A percentile compares a stretch with the other conserved stretches of the same genome.
These are phyloP conservation scores for Myrmecophaga tridactyla DNA, from an alignment of 2,113 vertebrate genomes.

Conservation along the genomic window DNA sequence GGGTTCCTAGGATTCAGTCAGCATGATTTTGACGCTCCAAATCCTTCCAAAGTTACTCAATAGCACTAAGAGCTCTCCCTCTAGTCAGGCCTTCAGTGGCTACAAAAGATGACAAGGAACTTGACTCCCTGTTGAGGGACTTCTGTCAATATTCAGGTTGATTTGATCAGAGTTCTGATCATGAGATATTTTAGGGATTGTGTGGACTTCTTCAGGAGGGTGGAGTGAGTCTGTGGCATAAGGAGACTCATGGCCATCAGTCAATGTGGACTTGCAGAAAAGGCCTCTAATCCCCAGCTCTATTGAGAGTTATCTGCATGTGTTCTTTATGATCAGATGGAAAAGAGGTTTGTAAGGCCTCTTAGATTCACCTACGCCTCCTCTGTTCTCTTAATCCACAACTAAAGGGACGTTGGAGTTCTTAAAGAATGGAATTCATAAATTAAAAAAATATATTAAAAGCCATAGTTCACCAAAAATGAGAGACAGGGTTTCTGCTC, in stretches of 20 bases:
- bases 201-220: not conserved
- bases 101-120: not conserved
- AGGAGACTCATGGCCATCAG: no score
- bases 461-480: not conserved
- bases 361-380: not conserved
- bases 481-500: not conserved
- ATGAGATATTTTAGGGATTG: not conserved
- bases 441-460: not conserved
- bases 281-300: not conserved
- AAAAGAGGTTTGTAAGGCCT: not conserved
- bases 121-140: not conserved
- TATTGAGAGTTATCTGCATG: no score
- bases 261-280: no score
- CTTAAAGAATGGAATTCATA: no score
- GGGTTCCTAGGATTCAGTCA: not conserved
- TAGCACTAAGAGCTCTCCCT: not conserved
- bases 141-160: not conserved
- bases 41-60: not conserved
- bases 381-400: not conserved
- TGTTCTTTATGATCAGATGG: no score
- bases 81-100: not conserved
- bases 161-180: not conserved
- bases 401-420: not conserved
- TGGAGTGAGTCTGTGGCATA: no score
- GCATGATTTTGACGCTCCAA: not conserved